phyloP scores from a whole-genome alignment of 2,888 invertebrate species.

The Xylophagus ater region DNA sequence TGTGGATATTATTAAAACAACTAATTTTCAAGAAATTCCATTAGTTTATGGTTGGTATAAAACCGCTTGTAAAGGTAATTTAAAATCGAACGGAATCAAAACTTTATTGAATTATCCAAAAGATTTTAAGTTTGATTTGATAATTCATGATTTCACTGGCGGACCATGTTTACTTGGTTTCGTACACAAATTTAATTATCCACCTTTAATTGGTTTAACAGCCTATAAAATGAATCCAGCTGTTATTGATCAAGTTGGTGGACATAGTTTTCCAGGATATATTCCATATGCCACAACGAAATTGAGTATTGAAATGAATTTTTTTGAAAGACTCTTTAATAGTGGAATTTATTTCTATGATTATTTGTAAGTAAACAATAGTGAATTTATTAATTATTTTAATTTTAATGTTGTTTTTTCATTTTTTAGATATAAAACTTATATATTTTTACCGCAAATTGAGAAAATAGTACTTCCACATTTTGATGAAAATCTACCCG shows the following conservation, averaged over 20 bases:
- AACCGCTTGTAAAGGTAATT: constrained; percentile 8
- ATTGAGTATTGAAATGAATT: no score
- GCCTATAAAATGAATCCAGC: constrained; percentile 23
- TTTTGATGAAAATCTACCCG: no score
- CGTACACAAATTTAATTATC: constrained; percentile 27
- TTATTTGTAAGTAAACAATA: constrained; percentile 9
- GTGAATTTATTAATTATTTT: no score
- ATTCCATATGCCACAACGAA: constrained; percentile 22
- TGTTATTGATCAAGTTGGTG: constrained; percentile 22
- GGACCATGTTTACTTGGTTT: constrained; percentile 29
- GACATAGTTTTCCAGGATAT: constrained; percentile 25
- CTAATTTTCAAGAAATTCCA: constrained; percentile 14
- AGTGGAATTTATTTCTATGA: constrained; percentile 7
- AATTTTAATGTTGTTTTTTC: no score
- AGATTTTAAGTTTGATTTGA: constrained; percentile 29
- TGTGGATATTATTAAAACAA: no score
- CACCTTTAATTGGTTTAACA: constrained; percentile 27
- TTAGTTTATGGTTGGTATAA: constrained; percentile 17
- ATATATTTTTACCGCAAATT: no score
- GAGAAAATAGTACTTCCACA: no score
- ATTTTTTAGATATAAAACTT: no score
- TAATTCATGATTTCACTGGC: constrained; percentile 29
- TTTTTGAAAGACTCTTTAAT: no score
- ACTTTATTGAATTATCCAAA: constrained; percentile 25
- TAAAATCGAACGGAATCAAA: constrained; percentile 22